These are phyloP conservation scores for Euplexia lucipara DNA, from an alignment of 2,888 invertebrate species.

Conservation along the genomic window DNA sequence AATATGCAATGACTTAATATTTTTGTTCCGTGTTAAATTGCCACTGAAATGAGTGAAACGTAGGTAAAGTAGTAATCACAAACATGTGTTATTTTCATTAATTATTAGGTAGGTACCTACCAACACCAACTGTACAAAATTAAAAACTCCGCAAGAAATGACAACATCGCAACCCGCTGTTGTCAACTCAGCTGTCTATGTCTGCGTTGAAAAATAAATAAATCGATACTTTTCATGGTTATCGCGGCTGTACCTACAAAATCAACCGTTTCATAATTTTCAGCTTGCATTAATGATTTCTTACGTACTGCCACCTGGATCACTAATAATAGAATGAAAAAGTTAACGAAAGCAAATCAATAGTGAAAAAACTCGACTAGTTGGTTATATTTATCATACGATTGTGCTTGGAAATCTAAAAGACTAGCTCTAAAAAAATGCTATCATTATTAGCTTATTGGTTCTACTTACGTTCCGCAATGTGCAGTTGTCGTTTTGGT, in stretches of 20 bases:
- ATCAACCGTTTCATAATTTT: constrained; percentile 6
- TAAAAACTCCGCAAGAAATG: constrained; percentile 1
- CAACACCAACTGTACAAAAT: background rate
- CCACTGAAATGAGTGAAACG: background rate
- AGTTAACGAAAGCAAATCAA: constrained; percentile 19
- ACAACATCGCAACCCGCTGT: constrained; percentile 4
- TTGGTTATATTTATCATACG: background rate
- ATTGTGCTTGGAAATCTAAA: background rate
- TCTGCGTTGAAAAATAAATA: constrained; percentile 37
- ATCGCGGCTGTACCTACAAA: background rate
- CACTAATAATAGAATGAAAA: constrained; percentile 30
- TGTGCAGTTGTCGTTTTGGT: constrained; percentile 62
- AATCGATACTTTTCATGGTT: constrained; percentile 29
- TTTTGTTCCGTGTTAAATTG: constrained; percentile 1
- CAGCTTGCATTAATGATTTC: constrained; percentile 7
- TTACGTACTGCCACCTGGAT: constrained; percentile 1
- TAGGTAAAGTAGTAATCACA: background rate
- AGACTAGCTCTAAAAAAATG: background rate
- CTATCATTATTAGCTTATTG: constrained; percentile 18
- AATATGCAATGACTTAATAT: background rate
- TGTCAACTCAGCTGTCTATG: constrained; percentile 43
- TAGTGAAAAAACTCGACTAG: constrained; percentile 1
- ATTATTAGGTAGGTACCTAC: background rate
- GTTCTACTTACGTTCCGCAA: constrained; percentile 75
- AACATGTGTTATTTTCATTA: constrained; percentile 5